Evolutionary conservation across 2,113 vertebrate genomes (phyloP), one percentile per base, ranked within the genome.

Genomic region (Pelodiscus sinensis): DNA sequence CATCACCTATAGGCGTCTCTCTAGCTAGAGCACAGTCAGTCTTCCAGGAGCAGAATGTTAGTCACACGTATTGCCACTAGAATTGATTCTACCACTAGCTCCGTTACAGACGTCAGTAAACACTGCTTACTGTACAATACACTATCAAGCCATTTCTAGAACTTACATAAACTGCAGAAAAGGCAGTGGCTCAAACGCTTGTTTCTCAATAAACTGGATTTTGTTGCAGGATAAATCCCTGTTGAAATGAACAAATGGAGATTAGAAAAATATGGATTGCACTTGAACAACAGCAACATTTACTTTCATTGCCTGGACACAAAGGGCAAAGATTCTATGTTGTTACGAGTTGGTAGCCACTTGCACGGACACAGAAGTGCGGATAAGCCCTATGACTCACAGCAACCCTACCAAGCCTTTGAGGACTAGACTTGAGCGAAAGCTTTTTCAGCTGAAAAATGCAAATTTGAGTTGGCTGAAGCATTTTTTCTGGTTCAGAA

Each of bases 151-250:
- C 88, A 86, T 9, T 68, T 83, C 62, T 83, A 2, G 50, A 85
- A 97, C 96, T 98, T 96, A 95, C 96, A 97, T 9, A 84, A 79
- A 81, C 79, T 95, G 52, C 90, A 97, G 21, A 89, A 97, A 98
- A 22, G 91, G 94, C 50, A 97, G 82, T 51, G 91, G 55, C 85
- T 97, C 96, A 92, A 97, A 97, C 62, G 92, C 87, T 4, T 2
- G 7, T 44, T 87, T 95, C 85, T 97, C 94, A 92, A 96, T 93
- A 16, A 12, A 55, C 19, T 79, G 57, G 88, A 97, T 97, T 90
- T 94, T 84, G 85, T 96, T 98, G 90, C 51, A 79, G 77, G 96
- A 97, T 58, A 97, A 93, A 95, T 98, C 95, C 92, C 97, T 97
- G 92, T 90, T 79, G 91, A 95, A 97, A 96, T 86, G 8, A 94